phyloP scores from a whole-genome alignment of 1,140 invertebrate species.

The Pectinophora gossypiella region DNA sequence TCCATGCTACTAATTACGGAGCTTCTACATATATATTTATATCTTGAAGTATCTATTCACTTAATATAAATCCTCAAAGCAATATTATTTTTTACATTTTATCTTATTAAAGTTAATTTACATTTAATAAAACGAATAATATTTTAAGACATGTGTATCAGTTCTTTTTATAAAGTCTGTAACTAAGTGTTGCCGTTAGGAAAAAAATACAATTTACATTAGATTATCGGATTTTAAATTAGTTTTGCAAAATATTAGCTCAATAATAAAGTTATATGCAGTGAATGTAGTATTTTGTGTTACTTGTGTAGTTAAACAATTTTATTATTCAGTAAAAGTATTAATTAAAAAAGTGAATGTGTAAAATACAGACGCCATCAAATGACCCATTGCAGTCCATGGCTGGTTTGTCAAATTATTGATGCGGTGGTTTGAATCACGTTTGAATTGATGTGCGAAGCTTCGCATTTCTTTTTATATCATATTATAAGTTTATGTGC shows the following conservation, averaged over 20 bases:
- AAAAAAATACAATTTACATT: neutral
- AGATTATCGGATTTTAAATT: neutral
- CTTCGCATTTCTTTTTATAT: conserved; percentile 42
- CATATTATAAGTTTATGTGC: conserved; percentile 34
- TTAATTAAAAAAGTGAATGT: conserved; percentile 42
- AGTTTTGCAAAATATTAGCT: neutral
- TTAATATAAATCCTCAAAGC: too few species aligned
- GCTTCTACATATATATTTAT: too few species aligned
- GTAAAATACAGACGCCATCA: conserved; percentile 52
- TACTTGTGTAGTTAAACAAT: too few species aligned
- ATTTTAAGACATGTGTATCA: conserved; percentile 11
- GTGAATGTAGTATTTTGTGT: too few species aligned
- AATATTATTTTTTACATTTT: too few species aligned
- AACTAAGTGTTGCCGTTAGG: conserved; percentile 19
- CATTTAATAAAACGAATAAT: too few species aligned
- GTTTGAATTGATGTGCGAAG: conserved; percentile 70
- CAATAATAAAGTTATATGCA: too few species aligned
- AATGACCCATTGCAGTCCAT: conserved; percentile 38
- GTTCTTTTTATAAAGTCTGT: conserved; percentile 30
- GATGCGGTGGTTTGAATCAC: conserved; percentile 75
- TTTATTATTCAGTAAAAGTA: neutral
- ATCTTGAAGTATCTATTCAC: too few species aligned
- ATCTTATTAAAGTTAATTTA: too few species aligned
- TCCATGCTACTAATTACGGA: too few species aligned
- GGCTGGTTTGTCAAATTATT: conserved; percentile 69